Conservation (phyloP, 2,113 vertebrate species). For the Sinocyclocheilus anshuiensis region DNA sequence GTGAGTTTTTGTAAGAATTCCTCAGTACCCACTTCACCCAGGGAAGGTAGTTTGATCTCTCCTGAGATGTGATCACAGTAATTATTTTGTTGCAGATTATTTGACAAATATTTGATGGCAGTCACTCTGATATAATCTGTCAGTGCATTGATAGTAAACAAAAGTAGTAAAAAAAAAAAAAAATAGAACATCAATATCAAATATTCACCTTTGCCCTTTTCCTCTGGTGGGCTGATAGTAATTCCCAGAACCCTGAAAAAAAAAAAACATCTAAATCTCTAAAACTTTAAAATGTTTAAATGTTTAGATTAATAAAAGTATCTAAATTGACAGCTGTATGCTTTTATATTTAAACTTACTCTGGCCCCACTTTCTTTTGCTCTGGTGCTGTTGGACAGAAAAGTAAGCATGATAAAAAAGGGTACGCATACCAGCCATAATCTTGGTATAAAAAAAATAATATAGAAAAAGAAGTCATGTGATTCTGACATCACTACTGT, state of each 20-base stretch:
- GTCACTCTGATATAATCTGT: no score
- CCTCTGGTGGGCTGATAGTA: slow-evolving; percentile 76
- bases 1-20: slow-evolving; percentile 97
- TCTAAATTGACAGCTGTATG: neutral
- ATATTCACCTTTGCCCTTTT: slow-evolving; percentile 67
- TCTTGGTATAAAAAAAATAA: neutral
- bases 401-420: neutral
- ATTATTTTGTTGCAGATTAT: neutral
- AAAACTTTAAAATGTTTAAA: neutral
- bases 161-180: neutral
- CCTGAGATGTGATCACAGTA: slow-evolving; percentile 37
- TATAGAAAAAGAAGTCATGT: neutral
- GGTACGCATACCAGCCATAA: neutral
- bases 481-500: neutral
- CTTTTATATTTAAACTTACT: slow-evolving; percentile 42
- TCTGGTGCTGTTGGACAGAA: slow-evolving; percentile 20
- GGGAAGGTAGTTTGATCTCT: slow-evolving; percentile 70
- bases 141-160: neutral
- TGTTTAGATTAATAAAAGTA: neutral
- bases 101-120: neutral
- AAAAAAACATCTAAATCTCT: neutral
- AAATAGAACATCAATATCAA: neutral
- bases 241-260: slow-evolving; percentile 74
- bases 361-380: slow-evolving; percentile 17
- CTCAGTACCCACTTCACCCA: slow-evolving; percentile 89